phyloP scores from a whole-genome alignment of 2,888 invertebrate genomes.

The Pteria penguin region DNA sequence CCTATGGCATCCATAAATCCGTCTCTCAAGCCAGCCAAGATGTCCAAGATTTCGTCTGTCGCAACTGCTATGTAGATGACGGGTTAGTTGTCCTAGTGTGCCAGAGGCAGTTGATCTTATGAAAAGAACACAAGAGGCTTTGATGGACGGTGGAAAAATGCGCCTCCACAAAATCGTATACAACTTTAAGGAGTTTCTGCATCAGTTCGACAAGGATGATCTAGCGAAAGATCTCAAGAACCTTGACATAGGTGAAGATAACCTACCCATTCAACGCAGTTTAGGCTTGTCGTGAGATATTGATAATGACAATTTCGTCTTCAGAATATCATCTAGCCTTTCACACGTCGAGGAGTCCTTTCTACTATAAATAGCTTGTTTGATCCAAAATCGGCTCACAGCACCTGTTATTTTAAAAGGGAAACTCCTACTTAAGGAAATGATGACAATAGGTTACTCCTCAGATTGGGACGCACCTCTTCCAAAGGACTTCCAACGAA shows the following conservation, averaged over 20 bases:
- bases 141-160: constrained; percentile 44
- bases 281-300: constrained; percentile 46
- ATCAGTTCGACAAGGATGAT: constrained; percentile 49
- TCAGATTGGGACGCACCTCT: constrained; percentile 52
- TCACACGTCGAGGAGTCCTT: constrained; percentile 47
- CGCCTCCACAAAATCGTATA: constrained; percentile 56
- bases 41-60: constrained; percentile 35
- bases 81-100: constrained; percentile 32
- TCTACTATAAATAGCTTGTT: constrained; percentile 52
- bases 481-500: constrained; percentile 12
- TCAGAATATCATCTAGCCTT: constrained; percentile 19
- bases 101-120: constrained; percentile 37
- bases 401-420: constrained; percentile 47
- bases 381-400: constrained; percentile 52
- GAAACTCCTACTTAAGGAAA: constrained; percentile 40
- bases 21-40: constrained; percentile 24
- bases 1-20: constrained; percentile 44
- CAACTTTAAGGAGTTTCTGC: constrained; percentile 45
- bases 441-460: constrained; percentile 14
- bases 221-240: constrained; percentile 44
- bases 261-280: constrained; percentile 34
- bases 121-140: constrained; percentile 41
- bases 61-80: constrained; percentile 57
- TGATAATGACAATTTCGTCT: constrained; percentile 42
- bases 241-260: constrained; percentile 45